phyloP scores from a whole-genome alignment of 2,113 vertebrate species.

The Mobula hypostoma region DNA sequence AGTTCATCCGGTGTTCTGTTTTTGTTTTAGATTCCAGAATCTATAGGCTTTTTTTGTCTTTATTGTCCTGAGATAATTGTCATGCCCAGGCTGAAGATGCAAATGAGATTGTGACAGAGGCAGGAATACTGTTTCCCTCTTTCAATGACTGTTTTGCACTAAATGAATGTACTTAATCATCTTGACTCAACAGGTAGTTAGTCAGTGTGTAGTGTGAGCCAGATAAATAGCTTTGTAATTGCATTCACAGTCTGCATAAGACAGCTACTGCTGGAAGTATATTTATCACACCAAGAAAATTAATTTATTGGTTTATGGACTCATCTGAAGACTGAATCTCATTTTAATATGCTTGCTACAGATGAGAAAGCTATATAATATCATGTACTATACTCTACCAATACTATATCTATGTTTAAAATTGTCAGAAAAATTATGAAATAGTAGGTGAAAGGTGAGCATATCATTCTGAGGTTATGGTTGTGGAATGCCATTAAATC shows the following conservation, averaged over 20 bases:
- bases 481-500: background rate
- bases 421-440: too few relatives aligned
- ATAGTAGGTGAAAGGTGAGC: background rate
- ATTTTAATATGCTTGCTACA: background rate
- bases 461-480: background rate
- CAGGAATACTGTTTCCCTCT: background rate
- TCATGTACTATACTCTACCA: background rate
- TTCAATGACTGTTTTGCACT: background rate
- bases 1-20: too few relatives aligned
- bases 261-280: background rate
- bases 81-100: background rate
- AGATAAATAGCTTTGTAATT: background rate
- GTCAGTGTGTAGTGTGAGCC: background rate
- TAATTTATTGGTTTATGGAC: background rate
- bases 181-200: background rate
- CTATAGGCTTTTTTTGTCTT: too few relatives aligned
- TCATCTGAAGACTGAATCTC: background rate
- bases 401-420: background rate
- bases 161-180: background rate
- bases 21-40: too few relatives aligned
- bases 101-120: background rate
- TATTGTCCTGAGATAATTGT: background rate
- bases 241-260: background rate
- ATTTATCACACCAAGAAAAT: background rate
- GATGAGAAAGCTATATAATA: background rate